A percentile compares a stretch with the other conserved stretches of the same genome.
These are phyloP conservation scores for Zeus faber DNA, from an alignment of 2,113 vertebrate species.

Conservation along the genomic window DNA sequence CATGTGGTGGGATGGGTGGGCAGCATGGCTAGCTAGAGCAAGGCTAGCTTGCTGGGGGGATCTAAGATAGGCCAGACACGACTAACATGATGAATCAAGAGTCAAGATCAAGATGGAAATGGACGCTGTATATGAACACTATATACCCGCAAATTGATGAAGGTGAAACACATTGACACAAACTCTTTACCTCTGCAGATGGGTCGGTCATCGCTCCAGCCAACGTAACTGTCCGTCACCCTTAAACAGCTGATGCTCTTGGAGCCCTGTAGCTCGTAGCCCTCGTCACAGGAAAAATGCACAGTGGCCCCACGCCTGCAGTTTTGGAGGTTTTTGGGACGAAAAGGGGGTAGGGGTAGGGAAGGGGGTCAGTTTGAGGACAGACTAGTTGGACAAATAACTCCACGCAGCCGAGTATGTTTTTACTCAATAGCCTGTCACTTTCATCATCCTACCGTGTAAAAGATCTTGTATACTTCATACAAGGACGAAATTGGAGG, in stretches of 20 bases:
- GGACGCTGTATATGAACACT: not conserved
- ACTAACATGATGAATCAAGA: conserved; percentile 16
- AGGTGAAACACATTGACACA: conserved; percentile 5
- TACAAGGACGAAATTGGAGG: too few species aligned
- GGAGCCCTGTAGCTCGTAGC: conserved; percentile 96
- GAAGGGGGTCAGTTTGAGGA: too few species aligned
- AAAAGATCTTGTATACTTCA: too few species aligned
- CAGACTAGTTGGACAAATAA: too few species aligned
- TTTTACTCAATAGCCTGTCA: too few species aligned
- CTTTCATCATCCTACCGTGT: too few species aligned
- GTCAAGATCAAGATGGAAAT: too few species aligned
- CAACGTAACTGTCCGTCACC: conserved; percentile 94
- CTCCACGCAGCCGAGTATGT: too few species aligned
- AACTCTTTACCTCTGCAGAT: conserved; percentile 89
- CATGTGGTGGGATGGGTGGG: conserved; percentile 35
- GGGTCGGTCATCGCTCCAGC: conserved; percentile 96
- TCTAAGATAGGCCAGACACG: conserved; percentile 40
- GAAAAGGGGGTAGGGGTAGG: too few species aligned
- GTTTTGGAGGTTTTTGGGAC: not conserved
- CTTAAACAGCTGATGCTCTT: conserved; percentile 96
- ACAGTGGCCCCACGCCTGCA: conserved; percentile 92
- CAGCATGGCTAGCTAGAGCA: conserved; percentile 19
- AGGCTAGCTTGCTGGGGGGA: not conserved
- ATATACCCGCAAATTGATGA: not conserved
- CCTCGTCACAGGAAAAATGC: conserved; percentile 96